Base-by-base conservation (phyloP, 2,797 vertebrate genomes). In the Chloroceryle amazona region DNA sequence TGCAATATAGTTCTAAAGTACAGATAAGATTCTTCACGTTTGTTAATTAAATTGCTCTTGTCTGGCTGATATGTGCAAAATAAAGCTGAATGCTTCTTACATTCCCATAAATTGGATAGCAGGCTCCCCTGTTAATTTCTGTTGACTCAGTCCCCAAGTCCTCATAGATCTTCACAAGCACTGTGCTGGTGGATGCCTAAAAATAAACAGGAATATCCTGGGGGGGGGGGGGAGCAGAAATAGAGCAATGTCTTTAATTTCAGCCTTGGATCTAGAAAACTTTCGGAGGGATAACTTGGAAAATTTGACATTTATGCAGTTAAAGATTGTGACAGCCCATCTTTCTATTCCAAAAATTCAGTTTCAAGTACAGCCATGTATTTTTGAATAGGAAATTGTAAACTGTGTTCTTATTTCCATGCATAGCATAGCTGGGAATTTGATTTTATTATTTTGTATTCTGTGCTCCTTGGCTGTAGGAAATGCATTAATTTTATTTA, bases 401-500 rank as follows among this genome's bases (percentile, higher is more conserved):
- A 78, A 90, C 21, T 46, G n/a, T 47, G 41, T 37, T 82, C 55
- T 92, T 62, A 37, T 75, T 81, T 79, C 66, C 39, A 26, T 55
- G 39, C 15, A 52, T 55, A 78, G 39, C 18, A 49, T 58, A 78
- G 39, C 51, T 86, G 39, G 37, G 62, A 83, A 93, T 60, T 47
- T 65, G 22, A 51, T 87, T 93, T 91, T 89, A 31, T 89, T 93
- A 42, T 75, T 82, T 52, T 18, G 4, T 23, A 49, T 73, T 90
- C 66, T 84, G 22, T 79, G 33, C 4, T 86, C 25, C n/a, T 79
- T 85, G 51, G 47, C 20, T 72, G 22, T 67, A 86, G 54, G 37
- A 90, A 86, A 70, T 70, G 28, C 9, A n/a, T 66, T 16, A 29
- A 44, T 93, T 86, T 90, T 81, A 47, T 74, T 94, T 85, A 81